Evolutionary conservation across 2,113 vertebrate genomes (phyloP), one percentile per base, ranked within the genome.

Genomic region (Zosterops japonicus): DNA sequence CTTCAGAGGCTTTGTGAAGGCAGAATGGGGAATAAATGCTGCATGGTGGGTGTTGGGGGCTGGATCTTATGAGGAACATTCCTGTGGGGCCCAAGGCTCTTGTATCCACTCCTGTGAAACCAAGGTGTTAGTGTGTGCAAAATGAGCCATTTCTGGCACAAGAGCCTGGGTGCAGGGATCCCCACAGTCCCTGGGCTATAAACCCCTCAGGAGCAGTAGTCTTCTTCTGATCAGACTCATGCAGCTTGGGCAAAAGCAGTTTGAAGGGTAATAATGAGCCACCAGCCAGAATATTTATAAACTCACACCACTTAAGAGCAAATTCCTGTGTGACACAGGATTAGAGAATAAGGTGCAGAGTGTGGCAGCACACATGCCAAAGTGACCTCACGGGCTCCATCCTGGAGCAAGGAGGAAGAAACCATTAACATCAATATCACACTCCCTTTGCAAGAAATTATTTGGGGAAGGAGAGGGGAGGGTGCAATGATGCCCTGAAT

Each of bases 371-470:
- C 24, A 19, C 3, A 2, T 11, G 3, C 31, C 42, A 79, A 17
- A 59, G n/a, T 22, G 17, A 53, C 22, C 3, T 27, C 42, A 44
- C 0, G 0, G 1, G 1, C 23, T 25, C 28, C n/a, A 27, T 53
- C 36, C 57, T 20, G 9, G 53, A 68, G 13, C 8, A 41, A 64
- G 25, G 29, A 50, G 23, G 23, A 49, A 44, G 33, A 71, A 94
- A 59, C 6, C 13, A 46, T 39, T 41, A 59, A 49, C 14, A 56
- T 10, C 21, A 50, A 23, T 20, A 59, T 20, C 64, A 60, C 1
- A 61, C 1, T 4, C 3, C 31, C 12, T 41, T 70, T 23, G 13
- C 42, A 83, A 57, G 11, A 68, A 55, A 52, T 14, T 7, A 53
- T 22, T 50, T n/a, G 19, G 6, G 23, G 12, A 47, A 17, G 47